Evolutionary conservation across 2,888 invertebrate genomes (phyloP).

Genomic region (Siphonodentalium dalli): DNA sequence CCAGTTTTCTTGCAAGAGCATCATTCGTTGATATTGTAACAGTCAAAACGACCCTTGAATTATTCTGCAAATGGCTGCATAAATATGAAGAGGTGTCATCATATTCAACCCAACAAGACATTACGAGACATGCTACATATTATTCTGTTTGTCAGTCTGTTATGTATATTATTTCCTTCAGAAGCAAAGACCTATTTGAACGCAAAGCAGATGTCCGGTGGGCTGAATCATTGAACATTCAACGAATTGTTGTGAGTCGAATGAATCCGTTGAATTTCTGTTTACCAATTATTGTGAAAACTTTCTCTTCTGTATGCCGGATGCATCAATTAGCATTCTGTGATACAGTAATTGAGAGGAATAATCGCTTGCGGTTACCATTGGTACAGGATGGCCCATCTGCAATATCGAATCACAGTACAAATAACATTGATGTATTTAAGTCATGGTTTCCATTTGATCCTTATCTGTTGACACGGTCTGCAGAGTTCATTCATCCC

Average conservation of each 20-base stretch:
- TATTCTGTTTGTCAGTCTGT: slow-evolving; percentile 90
- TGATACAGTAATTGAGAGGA: slow-evolving; percentile 86
- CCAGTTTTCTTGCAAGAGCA: slow-evolving; percentile 77
- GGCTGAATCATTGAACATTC: slow-evolving; percentile 82
- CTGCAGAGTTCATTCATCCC: slow-evolving; percentile 38
- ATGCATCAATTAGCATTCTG: slow-evolving; percentile 90
- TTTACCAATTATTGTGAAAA: slow-evolving; percentile 63
- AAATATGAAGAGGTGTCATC: not conserved
- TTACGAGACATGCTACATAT: slow-evolving; percentile 85
- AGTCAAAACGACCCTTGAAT: too few relatives aligned
- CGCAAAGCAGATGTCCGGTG: slow-evolving; percentile 79
- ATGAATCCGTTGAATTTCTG: slow-evolving; percentile 89
- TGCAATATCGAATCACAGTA: slow-evolving; percentile 39
- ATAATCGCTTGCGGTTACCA: slow-evolving; percentile 67
- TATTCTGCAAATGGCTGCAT: not conserved
- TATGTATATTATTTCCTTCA: slow-evolving; percentile 90
- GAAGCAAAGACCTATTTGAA: slow-evolving; percentile 82
- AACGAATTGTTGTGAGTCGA: slow-evolving; percentile 82
- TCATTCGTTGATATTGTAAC: slow-evolving; percentile 73
- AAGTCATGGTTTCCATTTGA: slow-evolving; percentile 90
- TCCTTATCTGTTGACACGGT: slow-evolving; percentile 77
- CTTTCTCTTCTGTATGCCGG: slow-evolving; percentile 65
- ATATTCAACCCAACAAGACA: not conserved
- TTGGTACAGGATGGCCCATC: slow-evolving; percentile 41
- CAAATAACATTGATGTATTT: slow-evolving; percentile 64